Percentiles rank a stretch among this genome's conserved stretches.
Evolutionary conservation across 2,797 vertebrate genomes (phyloP).

Genomic region (Fratercula arctica): DNA sequence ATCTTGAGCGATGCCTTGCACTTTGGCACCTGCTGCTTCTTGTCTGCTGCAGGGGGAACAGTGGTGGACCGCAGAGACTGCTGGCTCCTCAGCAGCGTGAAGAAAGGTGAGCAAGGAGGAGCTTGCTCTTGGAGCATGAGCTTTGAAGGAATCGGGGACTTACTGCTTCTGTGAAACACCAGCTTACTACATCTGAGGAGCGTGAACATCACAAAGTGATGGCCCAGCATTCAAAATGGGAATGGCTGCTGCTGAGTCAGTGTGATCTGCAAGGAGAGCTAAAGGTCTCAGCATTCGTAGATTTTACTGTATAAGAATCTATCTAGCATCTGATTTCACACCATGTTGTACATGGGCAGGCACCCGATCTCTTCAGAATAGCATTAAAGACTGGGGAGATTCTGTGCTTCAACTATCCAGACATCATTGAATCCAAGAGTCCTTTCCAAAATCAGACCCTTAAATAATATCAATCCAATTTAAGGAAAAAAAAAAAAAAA

Average conservation of each 20-base stretch:
- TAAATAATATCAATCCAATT: background rate
- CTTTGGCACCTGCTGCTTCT: background rate
- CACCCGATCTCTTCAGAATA: background rate
- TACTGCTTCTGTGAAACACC: background rate
- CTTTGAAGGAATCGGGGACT: background rate
- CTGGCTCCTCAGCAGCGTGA: background rate
- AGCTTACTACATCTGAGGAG: background rate
- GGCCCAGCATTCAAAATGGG: background rate
- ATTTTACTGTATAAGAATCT: background rate
- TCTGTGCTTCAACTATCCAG: too few species aligned
- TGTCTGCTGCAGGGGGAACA: background rate
- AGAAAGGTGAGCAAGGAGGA: background rate
- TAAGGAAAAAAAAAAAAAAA: background rate
- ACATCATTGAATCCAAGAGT: accelerated
- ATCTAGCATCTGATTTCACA: background rate
- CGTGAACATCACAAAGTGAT: background rate
- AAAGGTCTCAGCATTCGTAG: background rate
- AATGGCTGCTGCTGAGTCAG: background rate
- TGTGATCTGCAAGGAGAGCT: background rate
- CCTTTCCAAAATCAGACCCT: background rate
- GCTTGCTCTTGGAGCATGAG: background rate
- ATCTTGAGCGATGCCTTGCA: background rate
- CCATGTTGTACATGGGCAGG: accelerated
- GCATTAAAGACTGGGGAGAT: background rate
- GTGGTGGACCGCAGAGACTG: too few species aligned